These are phyloP conservation scores for Oxyteleia sp. DNA, from an alignment of 2,888 invertebrate species.

Conservation along the genomic window DNA sequence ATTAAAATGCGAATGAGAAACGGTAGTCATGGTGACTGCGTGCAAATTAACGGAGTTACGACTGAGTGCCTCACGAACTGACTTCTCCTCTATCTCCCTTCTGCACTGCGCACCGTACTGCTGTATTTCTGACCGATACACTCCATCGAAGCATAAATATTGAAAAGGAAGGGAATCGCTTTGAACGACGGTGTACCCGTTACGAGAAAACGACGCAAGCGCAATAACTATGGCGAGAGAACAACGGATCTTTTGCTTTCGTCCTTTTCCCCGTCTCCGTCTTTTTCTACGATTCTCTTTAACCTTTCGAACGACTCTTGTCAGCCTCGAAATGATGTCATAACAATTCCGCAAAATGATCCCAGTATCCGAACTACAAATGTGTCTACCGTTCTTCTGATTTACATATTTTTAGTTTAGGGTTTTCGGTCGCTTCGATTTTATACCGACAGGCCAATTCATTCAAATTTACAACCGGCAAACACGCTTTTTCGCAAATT, in stretches of 20 bases:
- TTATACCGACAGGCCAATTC: neutral
- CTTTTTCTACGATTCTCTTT: constrained; percentile 56
- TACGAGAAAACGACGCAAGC: constrained; percentile 71
- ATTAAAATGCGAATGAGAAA: constrained; percentile 76
- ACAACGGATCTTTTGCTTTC: constrained; percentile 70
- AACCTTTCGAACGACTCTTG: constrained; percentile 57
- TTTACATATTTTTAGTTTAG: constrained; percentile 38
- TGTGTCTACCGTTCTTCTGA: constrained; percentile 20
- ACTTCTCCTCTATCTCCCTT: constrained; percentile 57
- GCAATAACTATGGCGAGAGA: constrained; percentile 67
- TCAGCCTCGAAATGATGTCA: constrained; percentile 53
- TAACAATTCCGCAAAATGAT: constrained; percentile 48
- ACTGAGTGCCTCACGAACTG: constrained; percentile 63
- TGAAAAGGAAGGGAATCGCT: constrained; percentile 74
- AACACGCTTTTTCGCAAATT: neutral
- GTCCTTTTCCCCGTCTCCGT: constrained; percentile 44
- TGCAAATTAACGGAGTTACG: constrained; percentile 78
- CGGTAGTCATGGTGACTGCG: constrained; percentile 76
- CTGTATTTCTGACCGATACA: constrained; percentile 79
- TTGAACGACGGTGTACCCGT: constrained; percentile 65
- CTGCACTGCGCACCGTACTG: constrained; percentile 36
- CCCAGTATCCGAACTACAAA: constrained; percentile 28
- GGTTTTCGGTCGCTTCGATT: neutral
- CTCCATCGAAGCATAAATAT: constrained; percentile 83
- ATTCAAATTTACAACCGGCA: constrained; percentile 1